Conservation (phyloP, 2,888 invertebrate genomes). For the Temnothorax ravouxi region DNA sequence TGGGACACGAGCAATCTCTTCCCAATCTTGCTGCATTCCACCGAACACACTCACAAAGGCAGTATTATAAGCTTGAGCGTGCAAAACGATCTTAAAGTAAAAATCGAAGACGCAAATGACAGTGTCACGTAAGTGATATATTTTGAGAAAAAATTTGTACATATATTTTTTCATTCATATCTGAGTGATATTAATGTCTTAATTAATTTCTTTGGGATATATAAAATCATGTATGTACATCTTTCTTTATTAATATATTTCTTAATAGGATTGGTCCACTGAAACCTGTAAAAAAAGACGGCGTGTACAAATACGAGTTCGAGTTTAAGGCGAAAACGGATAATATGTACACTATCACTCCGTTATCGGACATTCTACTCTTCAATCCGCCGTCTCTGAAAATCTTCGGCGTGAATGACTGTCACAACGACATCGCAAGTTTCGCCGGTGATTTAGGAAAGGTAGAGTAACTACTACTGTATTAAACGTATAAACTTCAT, state of each 20-base stretch:
- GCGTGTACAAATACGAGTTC: slow-evolving; percentile 84
- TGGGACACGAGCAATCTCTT: slow-evolving; percentile 87
- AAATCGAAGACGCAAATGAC: slow-evolving; percentile 81
- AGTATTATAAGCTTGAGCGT: slow-evolving; percentile 76
- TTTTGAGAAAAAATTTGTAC: neutral
- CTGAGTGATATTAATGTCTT: neutral
- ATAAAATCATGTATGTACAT: slow-evolving; percentile 7
- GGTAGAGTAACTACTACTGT: slow-evolving; percentile 68
- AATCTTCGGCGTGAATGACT: slow-evolving; percentile 90
- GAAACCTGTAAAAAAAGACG: slow-evolving; percentile 69
- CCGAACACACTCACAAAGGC: slow-evolving; percentile 81
- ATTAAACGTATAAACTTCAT: neutral
- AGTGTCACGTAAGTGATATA: slow-evolving; percentile 75
- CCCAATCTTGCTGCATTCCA: slow-evolving; percentile 83
- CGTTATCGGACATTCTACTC: slow-evolving; percentile 91
- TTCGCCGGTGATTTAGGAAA: slow-evolving; percentile 89
- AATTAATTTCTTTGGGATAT: neutral
- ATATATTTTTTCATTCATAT: slow-evolving; percentile 13
- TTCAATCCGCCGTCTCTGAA: slow-evolving; percentile 90
- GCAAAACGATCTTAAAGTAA: slow-evolving; percentile 87
- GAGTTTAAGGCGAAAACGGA: slow-evolving; percentile 84
- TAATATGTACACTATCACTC: slow-evolving; percentile 88
- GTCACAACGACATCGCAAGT: slow-evolving; percentile 89
- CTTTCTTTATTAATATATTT: slow-evolving; percentile 41
- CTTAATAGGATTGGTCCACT: slow-evolving; percentile 79